Percentiles rank a stretch among this genome's conserved stretches.
Evolutionary conservation across 2,888 invertebrate species (phyloP).

Genomic region (Spilarctia lutea): DNA sequence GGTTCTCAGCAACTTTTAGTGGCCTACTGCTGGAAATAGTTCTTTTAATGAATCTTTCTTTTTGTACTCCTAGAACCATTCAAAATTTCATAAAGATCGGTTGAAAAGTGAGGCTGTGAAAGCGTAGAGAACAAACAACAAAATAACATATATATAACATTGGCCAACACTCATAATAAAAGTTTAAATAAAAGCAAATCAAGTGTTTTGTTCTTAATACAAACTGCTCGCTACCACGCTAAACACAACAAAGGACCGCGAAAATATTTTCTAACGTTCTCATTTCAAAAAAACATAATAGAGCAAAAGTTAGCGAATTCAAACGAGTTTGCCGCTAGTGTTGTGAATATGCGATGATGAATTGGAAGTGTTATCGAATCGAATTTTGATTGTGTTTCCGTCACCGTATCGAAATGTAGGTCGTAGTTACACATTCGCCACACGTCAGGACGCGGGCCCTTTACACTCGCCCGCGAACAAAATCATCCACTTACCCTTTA

Average conservation of each 20-base stretch:
- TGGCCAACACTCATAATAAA: background rate
- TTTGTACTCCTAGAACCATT: background rate
- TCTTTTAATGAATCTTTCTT: too few relatives aligned
- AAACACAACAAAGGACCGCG: background rate
- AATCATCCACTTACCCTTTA: conserved; percentile 74
- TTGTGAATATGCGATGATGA: conserved; percentile 69
- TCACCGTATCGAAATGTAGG: conserved; percentile 68
- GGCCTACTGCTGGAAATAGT: too few relatives aligned
- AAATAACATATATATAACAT: background rate
- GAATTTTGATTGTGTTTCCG: conserved; percentile 80
- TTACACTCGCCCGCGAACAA: conserved; percentile 66
- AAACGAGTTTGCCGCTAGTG: conserved; percentile 18
- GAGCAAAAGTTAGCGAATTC: conserved; percentile 8
- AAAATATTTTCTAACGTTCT: background rate
- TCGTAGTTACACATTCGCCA: conserved; percentile 75
- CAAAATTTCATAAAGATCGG: background rate
- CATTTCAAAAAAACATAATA: conserved; percentile 4
- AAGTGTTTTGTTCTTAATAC: background rate
- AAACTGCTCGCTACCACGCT: background rate
- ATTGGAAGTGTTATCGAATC: conserved; percentile 76
- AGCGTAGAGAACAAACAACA: background rate
- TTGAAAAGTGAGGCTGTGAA: background rate
- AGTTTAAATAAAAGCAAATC: background rate
- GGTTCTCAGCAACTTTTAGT: too few relatives aligned
- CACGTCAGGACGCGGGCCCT: conserved; percentile 64